Base-by-base conservation (phyloP, 2,113 vertebrate genomes). In the Ardeotis arabs region DNA sequence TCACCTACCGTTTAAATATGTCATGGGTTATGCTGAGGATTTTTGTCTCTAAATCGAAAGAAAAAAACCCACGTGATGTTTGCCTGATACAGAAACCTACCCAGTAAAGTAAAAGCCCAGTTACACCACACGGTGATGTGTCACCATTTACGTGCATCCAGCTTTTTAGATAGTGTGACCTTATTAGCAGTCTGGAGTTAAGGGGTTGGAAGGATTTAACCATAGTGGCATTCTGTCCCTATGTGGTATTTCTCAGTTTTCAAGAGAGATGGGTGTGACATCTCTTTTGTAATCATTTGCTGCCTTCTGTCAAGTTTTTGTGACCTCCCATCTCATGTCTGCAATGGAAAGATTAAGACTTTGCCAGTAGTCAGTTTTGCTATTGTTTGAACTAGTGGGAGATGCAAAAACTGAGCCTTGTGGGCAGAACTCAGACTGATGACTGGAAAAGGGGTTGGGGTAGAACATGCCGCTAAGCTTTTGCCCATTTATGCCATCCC, bases 241-340 rank as follows among this genome's bases (percentile, higher is more conserved):
- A 0, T 6, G 33, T 86, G 80, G 35, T 83, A 33, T 31, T 53
- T 66, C 64, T 90, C 77, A 20, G 64, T 73, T 79, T 89, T 69
- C 53, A 69, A 25, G 84, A 91, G 75, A 77, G 44, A 53, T 81
- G 94, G 90, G 86, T 83, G 89, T 95, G 86, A 73, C 62, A 29
- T 79, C 63, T 73, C 63, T 87, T 96, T 78, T 66, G 49, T 85
- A 73, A 95, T 95, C 95, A 31, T 66, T 79, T 72, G 31, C 41
- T 89, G 84, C 91, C 89, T 93, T 76, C 86, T 96, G 96, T 66
- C n/a, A 9, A 53, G 28, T 63, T 87, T 81, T 75, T 52, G 4
- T 78, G 80, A 33, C 39, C 37, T 92, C 73, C 80, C 69, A 24
- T 91, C 15, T 91, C 56, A 15, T 7, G 24, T 58, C 69, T 89